Evolutionary conservation across 37 sponge, comb jelly and placozoan genomes (phyloP).

Genomic region (Dysidea cf. avara): DNA sequence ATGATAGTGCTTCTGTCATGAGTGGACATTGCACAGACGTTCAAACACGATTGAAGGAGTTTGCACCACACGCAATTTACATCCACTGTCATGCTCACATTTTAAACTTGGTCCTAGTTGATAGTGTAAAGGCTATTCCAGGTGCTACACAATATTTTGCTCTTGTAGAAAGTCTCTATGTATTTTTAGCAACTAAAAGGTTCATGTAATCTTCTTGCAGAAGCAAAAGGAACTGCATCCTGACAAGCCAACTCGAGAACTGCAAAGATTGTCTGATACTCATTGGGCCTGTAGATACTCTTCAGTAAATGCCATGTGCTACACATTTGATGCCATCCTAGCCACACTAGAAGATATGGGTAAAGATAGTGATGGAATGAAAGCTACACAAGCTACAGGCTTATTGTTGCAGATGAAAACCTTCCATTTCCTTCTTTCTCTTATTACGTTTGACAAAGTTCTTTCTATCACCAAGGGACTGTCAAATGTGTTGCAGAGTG

Average conservation of each 20-base stretch:
- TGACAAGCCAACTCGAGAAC: slow-evolving; percentile 24
- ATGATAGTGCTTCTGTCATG: slow-evolving; percentile 66
- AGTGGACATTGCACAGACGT: slow-evolving; percentile 45
- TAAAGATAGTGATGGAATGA: neutral
- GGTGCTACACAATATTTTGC: slow-evolving; percentile 36
- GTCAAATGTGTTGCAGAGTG: neutral
- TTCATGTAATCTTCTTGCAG: slow-evolving; percentile 25
- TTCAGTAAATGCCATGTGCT: slow-evolving; percentile 22
- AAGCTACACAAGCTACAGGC: neutral
- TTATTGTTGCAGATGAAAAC: neutral
- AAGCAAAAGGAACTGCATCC: slow-evolving; percentile 45
- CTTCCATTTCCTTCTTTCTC: neutral
- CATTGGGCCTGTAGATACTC: slow-evolving; percentile 32
- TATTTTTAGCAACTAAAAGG: slow-evolving; percentile 36
- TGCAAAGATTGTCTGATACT: slow-evolving; percentile 32
- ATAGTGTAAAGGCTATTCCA: slow-evolving; percentile 31
- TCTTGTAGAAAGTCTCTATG: slow-evolving; percentile 35
- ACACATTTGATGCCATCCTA: no score
- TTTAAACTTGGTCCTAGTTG: slow-evolving; percentile 43
- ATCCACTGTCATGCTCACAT: slow-evolving; percentile 18
- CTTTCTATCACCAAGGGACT: slow-evolving; percentile 5
- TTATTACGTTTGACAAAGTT: slow-evolving; percentile 4
- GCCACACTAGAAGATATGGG: no score
- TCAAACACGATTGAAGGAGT: slow-evolving; percentile 31
- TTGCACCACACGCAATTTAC: slow-evolving; percentile 41